Base-by-base conservation (phyloP, 2,113 vertebrate genomes). In the Suricata suricatta region DNA sequence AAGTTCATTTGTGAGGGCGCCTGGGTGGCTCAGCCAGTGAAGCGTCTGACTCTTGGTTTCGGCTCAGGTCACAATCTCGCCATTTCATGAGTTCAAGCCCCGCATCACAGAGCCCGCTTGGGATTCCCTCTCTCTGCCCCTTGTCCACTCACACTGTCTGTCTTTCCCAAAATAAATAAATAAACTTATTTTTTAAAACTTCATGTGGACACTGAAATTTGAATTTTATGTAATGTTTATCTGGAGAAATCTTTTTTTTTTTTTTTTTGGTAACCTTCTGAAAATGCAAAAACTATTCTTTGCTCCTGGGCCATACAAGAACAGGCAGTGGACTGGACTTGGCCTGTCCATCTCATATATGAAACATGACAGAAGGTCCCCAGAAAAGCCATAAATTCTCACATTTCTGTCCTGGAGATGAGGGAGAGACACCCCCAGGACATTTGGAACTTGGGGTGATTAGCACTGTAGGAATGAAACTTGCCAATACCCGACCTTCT, bases 401-500 rank as follows among this genome's bases (percentile, higher is more conserved):
- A 87, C 19, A 52, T 41, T 54, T 31, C 10, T 47, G 12, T 87
- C 57, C 35, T 54, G 60, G 38, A 17, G 31, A 63, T 33, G 29
- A 79, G 85, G 31, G 29, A n/a, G 12, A 38, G 19, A 60, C 21
- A 9, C 2, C 13, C 44, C 35, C 35, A 79, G 23, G 35, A 33
- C 19, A 29, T 52, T 64, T 44, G n/a, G 41, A 69, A 38, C 50
- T 52, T 2, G 19, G 33, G 68, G 88, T 69, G 5, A 17, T 47
- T 66, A 60, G 29, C 17, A 60, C 33, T 33, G 5, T 14, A 38
- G 76, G 54, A 90, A 80, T 72, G 27, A 25, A 81, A 72, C 81
- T 79, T 88, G 12, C 76, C 52, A 29, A 33, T 29, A 35, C 31
- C n/a, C 86, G 25, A n/a, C 66, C 71, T 94, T 96, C 95, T 77